A percentile compares a stretch with the other conserved stretches of the same genome.
Conservation (phyloP, 2,113 vertebrate genomes). For the Kryptolebias marmoratus region DNA sequence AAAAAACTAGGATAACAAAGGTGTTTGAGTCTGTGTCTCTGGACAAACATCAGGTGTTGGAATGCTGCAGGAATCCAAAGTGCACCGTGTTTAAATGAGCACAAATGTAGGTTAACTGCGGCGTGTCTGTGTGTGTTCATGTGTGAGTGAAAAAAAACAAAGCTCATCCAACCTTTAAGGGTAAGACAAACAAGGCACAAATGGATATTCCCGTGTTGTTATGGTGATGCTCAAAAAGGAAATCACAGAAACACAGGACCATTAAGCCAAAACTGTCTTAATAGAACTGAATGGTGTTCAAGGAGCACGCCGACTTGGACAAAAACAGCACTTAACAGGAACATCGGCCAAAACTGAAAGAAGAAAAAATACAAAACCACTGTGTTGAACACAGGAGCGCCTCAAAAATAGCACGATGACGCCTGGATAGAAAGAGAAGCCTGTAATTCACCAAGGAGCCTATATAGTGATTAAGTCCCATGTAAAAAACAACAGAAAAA, state of each 20-base stretch:
- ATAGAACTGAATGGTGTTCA: conserved; percentile 29
- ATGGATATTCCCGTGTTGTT: conserved; percentile 50
- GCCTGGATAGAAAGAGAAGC: conserved; percentile 55
- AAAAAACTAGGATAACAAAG: not conserved
- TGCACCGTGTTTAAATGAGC: conserved; percentile 36
- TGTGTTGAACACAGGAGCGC: conserved; percentile 55
- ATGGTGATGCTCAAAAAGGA: conserved; percentile 53
- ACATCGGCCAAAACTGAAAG: conserved; percentile 45
- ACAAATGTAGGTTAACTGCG: conserved; percentile 29
- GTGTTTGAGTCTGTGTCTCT: conserved; percentile 1
- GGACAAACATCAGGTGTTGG: conserved; percentile 34
- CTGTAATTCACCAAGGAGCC: conserved; percentile 73
- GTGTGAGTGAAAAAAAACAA: conserved; percentile 47
- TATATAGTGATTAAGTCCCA: conserved; percentile 77
- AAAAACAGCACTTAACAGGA: conserved; percentile 31
- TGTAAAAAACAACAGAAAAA: conserved; percentile 34
- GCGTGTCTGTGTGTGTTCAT: conserved; percentile 16
- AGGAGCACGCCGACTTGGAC: conserved; percentile 15
- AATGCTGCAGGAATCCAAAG: conserved; percentile 48
- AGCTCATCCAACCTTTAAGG: conserved; percentile 46
- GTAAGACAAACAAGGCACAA: conserved; percentile 50
- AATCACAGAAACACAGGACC: conserved; percentile 11
- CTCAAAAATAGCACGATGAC: conserved; percentile 71
- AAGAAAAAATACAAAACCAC: conserved; percentile 28
- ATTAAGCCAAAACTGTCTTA: conserved; percentile 8